A percentile compares a stretch with the other conserved stretches of the same genome.
These are phyloP conservation scores for Omphaloscelis lunosa DNA, from an alignment of 2,888 invertebrate species.

Conservation along the genomic window DNA sequence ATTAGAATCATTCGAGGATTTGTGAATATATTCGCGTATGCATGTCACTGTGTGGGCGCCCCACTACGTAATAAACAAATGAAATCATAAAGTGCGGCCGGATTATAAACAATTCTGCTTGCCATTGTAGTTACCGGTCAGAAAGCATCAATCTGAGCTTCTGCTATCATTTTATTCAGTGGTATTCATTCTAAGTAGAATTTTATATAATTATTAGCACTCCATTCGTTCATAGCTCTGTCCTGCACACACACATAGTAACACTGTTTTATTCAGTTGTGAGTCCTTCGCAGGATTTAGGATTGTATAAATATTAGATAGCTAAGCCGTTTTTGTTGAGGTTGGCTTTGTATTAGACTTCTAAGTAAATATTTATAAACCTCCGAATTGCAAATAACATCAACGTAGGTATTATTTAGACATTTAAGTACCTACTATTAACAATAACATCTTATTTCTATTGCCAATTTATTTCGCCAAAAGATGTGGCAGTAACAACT, in stretches of 20 bases:
- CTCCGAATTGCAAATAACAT: neutral
- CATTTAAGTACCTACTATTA: neutral
- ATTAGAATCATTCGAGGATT: slow-evolving; percentile 8
- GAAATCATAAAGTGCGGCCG: too few relatives aligned
- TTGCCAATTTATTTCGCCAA: neutral
- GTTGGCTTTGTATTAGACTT: neutral
- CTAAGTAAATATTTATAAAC: neutral
- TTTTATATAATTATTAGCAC: neutral
- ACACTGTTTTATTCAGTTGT: slow-evolving; percentile 14
- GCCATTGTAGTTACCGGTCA: neutral
- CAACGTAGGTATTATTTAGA: neutral
- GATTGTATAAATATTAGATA: slow-evolving; percentile 8
- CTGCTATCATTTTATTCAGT: neutral
- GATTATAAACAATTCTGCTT: neutral
- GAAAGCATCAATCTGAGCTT: neutral
- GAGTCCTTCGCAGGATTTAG: neutral
- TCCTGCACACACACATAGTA: neutral
- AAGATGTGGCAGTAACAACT: too few relatives aligned
- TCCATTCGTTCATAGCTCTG: neutral
- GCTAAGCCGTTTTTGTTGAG: neutral
- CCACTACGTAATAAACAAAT: too few relatives aligned
- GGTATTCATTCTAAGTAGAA: neutral
- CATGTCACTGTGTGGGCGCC: neutral
- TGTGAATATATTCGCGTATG: neutral
- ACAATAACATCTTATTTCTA: neutral